Evolutionary conservation across 2,113 vertebrate species (phyloP).

Genomic region (Mus musculus): DNA sequence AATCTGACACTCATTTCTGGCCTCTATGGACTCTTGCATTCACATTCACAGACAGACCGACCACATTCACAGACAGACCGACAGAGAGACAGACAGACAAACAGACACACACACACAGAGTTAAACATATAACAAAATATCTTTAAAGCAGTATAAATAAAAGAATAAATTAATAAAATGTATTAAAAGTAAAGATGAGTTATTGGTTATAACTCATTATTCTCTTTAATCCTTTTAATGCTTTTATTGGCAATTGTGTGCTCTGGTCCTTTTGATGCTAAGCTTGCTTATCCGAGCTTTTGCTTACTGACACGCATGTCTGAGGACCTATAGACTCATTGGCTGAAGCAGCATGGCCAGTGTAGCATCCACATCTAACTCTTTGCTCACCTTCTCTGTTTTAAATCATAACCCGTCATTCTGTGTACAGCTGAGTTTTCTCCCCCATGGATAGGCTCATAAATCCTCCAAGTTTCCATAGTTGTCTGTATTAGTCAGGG

Average conservation of each 20-base stretch:
- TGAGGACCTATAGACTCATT: not conserved
- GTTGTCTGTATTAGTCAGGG: not conserved
- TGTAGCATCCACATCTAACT: not conserved
- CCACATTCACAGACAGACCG: not conserved
- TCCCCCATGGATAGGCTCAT: not conserved
- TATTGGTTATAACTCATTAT: constrained; percentile 3
- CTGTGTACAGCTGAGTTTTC: not conserved
- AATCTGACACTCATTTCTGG: not conserved
- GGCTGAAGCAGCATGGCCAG: not conserved
- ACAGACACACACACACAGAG: not conserved
- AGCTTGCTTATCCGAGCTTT: not conserved
- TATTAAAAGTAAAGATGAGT: not conserved
- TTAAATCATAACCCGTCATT: not conserved
- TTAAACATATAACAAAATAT: not conserved
- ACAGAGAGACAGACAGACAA: not conserved
- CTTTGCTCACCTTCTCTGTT: not conserved
- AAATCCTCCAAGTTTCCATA: constrained; percentile 26
- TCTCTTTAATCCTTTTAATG: not conserved
- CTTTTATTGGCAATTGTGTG: not conserved
- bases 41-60: no score
- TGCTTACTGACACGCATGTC: not conserved
- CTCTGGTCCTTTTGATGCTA: not conserved
- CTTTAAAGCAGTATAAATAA: not conserved
- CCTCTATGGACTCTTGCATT: not conserved
- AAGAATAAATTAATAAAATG: not conserved